Conservation (phyloP, 1,140 invertebrate species). For the Drosophila murphyi region DNA sequence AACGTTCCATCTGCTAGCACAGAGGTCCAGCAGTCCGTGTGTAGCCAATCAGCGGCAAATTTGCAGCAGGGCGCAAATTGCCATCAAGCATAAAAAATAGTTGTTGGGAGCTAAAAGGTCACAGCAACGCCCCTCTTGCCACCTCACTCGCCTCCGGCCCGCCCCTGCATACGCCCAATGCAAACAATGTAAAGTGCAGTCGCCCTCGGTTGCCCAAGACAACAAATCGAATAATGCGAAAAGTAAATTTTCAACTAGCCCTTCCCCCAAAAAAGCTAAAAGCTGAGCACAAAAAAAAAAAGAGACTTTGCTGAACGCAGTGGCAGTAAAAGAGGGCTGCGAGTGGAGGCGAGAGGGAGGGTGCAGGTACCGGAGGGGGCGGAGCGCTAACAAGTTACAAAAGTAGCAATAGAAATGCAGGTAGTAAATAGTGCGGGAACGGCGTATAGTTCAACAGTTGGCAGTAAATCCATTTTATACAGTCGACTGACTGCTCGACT, state of each 20-base stretch:
- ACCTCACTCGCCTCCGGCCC: too few species aligned
- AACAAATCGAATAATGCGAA: constrained; percentile 82
- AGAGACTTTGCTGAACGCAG: constrained; percentile 29
- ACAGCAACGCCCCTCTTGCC: not conserved
- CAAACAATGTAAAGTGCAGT: constrained; percentile 80
- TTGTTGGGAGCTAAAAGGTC: constrained; percentile 70
- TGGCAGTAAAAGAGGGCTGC: constrained; percentile 52
- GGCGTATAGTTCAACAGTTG: constrained; percentile 76
- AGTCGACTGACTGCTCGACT: constrained; percentile 74
- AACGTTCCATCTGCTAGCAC: not conserved
- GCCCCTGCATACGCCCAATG: constrained; percentile 44
- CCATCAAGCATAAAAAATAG: constrained; percentile 80
- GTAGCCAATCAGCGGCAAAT: constrained; percentile 79
- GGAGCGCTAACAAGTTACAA: constrained; percentile 78
- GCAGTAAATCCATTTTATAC: constrained; percentile 84
- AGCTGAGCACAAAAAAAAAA: constrained; percentile 20
- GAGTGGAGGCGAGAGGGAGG: constrained; percentile 7
- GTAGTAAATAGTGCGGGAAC: constrained; percentile 74
- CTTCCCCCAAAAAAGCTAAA: constrained; percentile 25
- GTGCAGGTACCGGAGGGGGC: not conserved
- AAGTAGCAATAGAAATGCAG: constrained; percentile 83
- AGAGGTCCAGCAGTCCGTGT: constrained; percentile 36
- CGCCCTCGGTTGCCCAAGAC: constrained; percentile 67
- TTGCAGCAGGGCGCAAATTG: constrained; percentile 79
- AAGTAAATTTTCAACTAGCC: constrained; percentile 80